Percentiles rank a stretch among this genome's conserved stretches.
phyloP scores from a whole-genome alignment of 2,888 invertebrate genomes.

The Gibbula magus region DNA sequence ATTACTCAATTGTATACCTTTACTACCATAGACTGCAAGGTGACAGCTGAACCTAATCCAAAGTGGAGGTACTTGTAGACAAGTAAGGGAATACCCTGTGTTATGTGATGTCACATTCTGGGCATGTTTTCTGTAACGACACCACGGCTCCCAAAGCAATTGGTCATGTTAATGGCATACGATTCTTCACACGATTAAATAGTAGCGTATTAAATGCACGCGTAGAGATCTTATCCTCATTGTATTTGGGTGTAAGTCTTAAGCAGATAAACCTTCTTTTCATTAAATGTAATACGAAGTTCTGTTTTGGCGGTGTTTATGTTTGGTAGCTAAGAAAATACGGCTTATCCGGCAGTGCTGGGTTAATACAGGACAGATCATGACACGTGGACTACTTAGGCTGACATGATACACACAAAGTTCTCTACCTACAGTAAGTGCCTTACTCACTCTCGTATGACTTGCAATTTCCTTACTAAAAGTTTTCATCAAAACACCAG shows the following conservation, averaged over 20 bases:
- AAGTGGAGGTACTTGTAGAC: too few relatives aligned
- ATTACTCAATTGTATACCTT: too few relatives aligned
- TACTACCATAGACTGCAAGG: too few relatives aligned
- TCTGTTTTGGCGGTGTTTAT: conserved; percentile 16
- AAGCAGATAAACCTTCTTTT: conserved; percentile 1
- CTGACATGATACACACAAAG: background rate
- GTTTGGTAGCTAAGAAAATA: conserved; percentile 9
- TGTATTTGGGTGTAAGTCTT: background rate
- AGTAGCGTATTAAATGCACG: background rate
- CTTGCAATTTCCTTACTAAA: background rate
- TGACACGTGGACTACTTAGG: background rate
- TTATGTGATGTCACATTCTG: too few relatives aligned
- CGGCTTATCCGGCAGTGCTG: background rate
- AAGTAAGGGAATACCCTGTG: too few relatives aligned
- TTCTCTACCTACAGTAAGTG: background rate
- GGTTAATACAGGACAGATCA: background rate
- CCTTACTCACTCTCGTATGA: background rate
- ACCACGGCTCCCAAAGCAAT: too few relatives aligned
- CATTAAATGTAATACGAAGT: conserved; percentile 8
- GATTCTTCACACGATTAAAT: background rate
- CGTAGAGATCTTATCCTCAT: background rate
- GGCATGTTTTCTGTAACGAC: too few relatives aligned
- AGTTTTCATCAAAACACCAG: too few relatives aligned
- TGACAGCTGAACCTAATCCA: too few relatives aligned
- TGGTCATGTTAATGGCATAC: too few relatives aligned